These are phyloP conservation scores for Stigmatopora nigra DNA, from an alignment of 2,113 vertebrate genomes.

Conservation along the genomic window DNA sequence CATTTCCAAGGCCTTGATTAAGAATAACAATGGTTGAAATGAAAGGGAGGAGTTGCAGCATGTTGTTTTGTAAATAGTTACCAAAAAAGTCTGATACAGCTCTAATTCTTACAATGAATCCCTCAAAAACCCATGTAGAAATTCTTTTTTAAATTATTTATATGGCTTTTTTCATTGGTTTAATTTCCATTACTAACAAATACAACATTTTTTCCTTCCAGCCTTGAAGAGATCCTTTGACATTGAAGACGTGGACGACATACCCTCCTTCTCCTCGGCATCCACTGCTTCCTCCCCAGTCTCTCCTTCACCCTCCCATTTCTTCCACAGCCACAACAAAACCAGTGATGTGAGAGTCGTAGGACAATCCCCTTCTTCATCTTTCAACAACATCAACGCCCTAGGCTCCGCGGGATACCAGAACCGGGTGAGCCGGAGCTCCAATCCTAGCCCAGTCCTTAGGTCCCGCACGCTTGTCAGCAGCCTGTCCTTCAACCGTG, in stretches of 20 bases:
- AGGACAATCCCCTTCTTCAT: constrained; percentile 19
- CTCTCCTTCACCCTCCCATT: constrained; percentile 45
- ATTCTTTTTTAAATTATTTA: too few species aligned
- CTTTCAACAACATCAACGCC: constrained; percentile 40
- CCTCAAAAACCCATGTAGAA: not conserved
- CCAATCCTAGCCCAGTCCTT: constrained; percentile 55
- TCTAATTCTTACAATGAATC: not conserved
- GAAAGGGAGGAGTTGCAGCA: not conserved
- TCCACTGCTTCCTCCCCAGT: constrained; percentile 52
- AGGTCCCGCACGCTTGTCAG: constrained; percentile 51
- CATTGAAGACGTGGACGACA: constrained; percentile 72
- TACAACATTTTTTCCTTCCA: constrained; percentile 40
- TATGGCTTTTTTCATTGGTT: too few species aligned
- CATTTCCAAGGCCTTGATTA: not conserved
- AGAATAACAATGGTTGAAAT: not conserved
- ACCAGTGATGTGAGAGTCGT: constrained; percentile 36
- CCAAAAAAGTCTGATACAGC: not conserved
- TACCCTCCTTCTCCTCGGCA: constrained; percentile 50
- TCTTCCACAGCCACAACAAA: constrained; percentile 47
- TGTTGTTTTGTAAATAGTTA: not conserved
- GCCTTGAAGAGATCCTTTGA: constrained; percentile 83
- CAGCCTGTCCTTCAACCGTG: constrained; percentile 71
- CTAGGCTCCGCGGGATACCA: constrained; percentile 42
- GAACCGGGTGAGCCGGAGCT: constrained; percentile 38
- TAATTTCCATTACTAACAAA: not conserved